Conservation (phyloP, 2,113 vertebrate species). For the Gambusia holbrooki region DNA sequence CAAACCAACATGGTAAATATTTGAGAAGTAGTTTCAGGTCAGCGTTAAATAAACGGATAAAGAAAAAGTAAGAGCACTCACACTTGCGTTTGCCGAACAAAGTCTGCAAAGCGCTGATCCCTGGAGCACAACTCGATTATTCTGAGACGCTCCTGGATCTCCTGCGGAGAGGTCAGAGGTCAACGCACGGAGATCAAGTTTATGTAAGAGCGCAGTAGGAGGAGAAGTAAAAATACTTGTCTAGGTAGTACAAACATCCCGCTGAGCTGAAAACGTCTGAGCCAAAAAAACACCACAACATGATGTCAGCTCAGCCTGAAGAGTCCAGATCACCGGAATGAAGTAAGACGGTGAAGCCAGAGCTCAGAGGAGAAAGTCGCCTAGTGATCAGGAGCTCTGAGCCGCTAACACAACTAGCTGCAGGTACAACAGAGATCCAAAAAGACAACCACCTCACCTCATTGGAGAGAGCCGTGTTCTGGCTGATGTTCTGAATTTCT, state of each 20-base stretch:
- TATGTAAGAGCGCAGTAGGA: slow-evolving; percentile 13
- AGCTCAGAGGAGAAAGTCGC: slow-evolving; percentile 1
- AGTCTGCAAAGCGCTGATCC: slow-evolving; percentile 89
- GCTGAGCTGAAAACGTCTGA: slow-evolving; percentile 15
- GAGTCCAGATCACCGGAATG: neutral
- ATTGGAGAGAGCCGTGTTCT: slow-evolving; percentile 80
- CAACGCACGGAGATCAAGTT: slow-evolving; percentile 12
- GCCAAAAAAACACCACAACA: slow-evolving; percentile 34
- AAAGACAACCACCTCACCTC: slow-evolving; percentile 76
- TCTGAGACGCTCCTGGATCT: slow-evolving; percentile 91
- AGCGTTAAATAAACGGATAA: too few relatives aligned
- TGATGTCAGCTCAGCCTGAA: neutral
- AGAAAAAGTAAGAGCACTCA: slow-evolving; percentile 76
- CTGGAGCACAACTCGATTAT: slow-evolving; percentile 88
- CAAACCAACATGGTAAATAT: neutral
- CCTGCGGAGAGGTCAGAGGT: slow-evolving; percentile 74
- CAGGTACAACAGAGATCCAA: neutral
- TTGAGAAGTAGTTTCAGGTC: neutral
- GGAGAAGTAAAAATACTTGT: slow-evolving; percentile 20
- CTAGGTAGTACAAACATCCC: slow-evolving; percentile 14
- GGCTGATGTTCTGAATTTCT: slow-evolving; percentile 85
- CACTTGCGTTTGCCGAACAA: slow-evolving; percentile 90
- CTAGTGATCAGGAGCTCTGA: neutral
- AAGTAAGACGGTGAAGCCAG: neutral
- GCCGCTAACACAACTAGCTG: neutral